Evolutionary conservation across 2,888 invertebrate genomes (phyloP).

Genomic region (Drosophila setosimentum): DNA sequence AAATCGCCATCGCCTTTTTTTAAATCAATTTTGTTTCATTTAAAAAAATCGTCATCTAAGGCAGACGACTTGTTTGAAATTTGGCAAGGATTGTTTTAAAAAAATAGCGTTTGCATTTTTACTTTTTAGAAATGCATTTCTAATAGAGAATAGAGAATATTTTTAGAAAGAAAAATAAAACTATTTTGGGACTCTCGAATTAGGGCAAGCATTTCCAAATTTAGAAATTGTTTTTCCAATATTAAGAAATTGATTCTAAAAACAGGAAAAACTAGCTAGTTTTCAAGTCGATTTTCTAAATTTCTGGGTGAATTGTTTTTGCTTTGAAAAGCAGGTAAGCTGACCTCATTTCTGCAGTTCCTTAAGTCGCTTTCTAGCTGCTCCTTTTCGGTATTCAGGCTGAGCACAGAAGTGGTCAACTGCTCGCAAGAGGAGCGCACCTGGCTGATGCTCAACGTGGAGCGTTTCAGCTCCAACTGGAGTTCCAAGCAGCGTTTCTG

Average conservation of each 20-base stretch:
- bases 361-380: conserved; percentile 62
- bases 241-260: background rate
- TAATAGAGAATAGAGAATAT: background rate
- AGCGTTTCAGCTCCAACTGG: conserved; percentile 65
- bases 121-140: background rate
- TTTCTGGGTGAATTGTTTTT: background rate
- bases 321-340: background rate
- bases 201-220: too few relatives aligned
- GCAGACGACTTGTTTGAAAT: background rate
- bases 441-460: conserved; percentile 57
- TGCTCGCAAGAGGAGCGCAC: conserved; percentile 66
- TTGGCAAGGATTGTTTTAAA: background rate
- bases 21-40: background rate
- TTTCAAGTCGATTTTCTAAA: background rate
- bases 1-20: background rate
- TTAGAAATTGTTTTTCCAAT: too few relatives aligned
- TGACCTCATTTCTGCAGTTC: conserved; percentile 34
- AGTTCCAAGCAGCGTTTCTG: conserved; percentile 80
- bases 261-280: background rate
- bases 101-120: background rate
- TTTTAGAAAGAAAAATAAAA: background rate
- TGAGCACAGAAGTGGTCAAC: conserved; percentile 62
- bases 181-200: too few relatives aligned
- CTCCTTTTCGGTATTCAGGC: conserved; percentile 64
- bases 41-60: background rate